These are phyloP conservation scores for Leptarthrus brevirostris DNA, from an alignment of 2,888 invertebrate genomes.

Conservation along the genomic window DNA sequence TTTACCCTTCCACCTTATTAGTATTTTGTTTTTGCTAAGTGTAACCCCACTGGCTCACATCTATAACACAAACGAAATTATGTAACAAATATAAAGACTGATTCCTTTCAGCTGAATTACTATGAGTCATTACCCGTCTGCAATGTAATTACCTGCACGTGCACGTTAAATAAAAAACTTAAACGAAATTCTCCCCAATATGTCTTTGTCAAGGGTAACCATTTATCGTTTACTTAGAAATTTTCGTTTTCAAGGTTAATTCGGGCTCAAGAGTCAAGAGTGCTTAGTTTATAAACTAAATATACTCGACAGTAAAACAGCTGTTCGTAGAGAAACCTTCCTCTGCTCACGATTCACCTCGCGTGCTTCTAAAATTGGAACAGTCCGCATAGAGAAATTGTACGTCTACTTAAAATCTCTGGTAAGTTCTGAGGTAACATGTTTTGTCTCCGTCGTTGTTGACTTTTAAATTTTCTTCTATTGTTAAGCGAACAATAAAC, in stretches of 20 bases:
- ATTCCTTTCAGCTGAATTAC: constrained; percentile 9
- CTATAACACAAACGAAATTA: constrained; percentile 22
- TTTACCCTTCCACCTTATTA: neutral
- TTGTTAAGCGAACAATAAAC: neutral
- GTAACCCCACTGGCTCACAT: no score
- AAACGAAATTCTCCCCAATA: neutral
- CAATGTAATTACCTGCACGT: neutral
- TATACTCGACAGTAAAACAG: neutral
- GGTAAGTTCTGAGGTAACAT: neutral
- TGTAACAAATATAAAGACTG: neutral
- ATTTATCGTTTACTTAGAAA: neutral
- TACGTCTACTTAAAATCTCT: neutral
- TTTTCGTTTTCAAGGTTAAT: constrained; percentile 10
- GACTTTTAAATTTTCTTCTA: neutral
- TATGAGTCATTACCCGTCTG: neutral
- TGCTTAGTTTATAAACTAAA: neutral
- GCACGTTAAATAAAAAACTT: no score
- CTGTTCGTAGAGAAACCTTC: neutral
- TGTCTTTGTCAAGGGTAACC: neutral
- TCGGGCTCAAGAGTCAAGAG: neutral
- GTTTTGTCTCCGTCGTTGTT: neutral
- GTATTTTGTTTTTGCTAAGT: neutral
- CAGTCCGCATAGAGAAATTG: neutral
- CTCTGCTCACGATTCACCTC: neutral
- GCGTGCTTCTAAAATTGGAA: constrained; percentile 40